phyloP scores from a whole-genome alignment of 2,888 invertebrate species.

The Brachycybe producta region DNA sequence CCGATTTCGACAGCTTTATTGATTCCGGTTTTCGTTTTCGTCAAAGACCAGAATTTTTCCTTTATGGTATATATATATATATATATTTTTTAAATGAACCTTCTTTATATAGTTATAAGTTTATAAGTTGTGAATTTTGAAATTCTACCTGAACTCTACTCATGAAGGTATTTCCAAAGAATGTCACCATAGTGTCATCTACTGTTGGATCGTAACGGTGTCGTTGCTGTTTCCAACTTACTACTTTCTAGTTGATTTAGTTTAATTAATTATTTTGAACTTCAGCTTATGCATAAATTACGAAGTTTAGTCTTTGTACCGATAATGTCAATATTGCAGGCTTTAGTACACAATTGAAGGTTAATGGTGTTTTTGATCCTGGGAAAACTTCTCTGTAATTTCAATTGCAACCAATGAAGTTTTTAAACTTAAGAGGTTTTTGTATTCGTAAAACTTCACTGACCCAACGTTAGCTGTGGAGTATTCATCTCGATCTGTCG shows the following conservation, averaged over 20 bases:
- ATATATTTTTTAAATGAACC: neutral
- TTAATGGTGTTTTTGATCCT: neutral
- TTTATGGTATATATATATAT: neutral
- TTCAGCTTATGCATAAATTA: no score
- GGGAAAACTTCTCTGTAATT: slow-evolving; percentile 5
- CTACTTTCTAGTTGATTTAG: neutral
- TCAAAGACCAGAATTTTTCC: slow-evolving; percentile 11
- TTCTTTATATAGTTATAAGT: neutral
- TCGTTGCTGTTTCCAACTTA: neutral
- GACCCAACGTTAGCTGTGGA: slow-evolving; percentile 65
- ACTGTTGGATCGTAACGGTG: slow-evolving; percentile 5
- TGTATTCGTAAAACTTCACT: neutral
- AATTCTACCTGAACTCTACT: slow-evolving; percentile 1
- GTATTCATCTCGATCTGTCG: slow-evolving; percentile 49
- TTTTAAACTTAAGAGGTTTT: neutral
- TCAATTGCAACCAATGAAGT: neutral
- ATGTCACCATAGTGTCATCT: neutral
- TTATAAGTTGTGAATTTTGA: neutral
- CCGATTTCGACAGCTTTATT: slow-evolving; percentile 7
- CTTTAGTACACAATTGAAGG: neutral
- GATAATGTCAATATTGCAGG: neutral
- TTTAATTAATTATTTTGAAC: neutral
- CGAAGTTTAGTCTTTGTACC: neutral
- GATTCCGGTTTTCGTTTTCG: neutral
- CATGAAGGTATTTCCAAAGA: slow-evolving; percentile 3